Percentiles rank a stretch among this genome's conserved stretches.
phyloP scores from a whole-genome alignment of 2,797 vertebrate species.

The Halcyon leucocephala region DNA sequence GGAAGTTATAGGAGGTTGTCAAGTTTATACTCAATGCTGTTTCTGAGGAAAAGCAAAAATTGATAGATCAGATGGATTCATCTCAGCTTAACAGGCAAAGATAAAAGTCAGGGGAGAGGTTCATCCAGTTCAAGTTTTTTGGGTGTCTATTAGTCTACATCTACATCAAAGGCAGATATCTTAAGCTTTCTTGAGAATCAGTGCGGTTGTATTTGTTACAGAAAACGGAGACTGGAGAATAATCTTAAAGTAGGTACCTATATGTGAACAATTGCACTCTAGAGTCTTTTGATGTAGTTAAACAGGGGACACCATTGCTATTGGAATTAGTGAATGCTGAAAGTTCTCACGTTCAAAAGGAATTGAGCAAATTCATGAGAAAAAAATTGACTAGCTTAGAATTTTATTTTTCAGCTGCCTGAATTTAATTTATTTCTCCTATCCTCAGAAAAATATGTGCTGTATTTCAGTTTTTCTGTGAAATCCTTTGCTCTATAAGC shows the following conservation, averaged over 20 bases:
- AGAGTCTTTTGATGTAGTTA: neutral
- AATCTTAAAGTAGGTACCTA: neutral
- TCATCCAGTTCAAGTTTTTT: neutral
- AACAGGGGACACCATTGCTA: neutral
- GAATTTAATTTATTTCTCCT: neutral
- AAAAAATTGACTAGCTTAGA: neutral
- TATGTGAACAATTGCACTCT: neutral
- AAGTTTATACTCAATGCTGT: neutral
- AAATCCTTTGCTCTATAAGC: neutral
- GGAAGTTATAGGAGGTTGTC: neutral
- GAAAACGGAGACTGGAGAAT: neutral
- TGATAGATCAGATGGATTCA: neutral
- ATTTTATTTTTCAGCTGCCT: neutral
- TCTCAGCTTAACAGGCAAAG: neutral
- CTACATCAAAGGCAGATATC: neutral
- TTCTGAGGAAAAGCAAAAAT: neutral
- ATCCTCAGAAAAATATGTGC: neutral
- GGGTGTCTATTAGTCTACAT: neutral
- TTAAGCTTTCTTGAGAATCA: neutral
- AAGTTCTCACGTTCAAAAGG: neutral
- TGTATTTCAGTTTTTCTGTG: neutral
- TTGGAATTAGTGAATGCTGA: neutral
- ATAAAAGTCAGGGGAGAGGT: neutral
- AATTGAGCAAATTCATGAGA: neutral
- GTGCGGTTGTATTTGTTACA: neutral